Evolutionary conservation across 2,797 vertebrate genomes (phyloP), one percentile per base, ranked within the genome.

Genomic region (Crypturellus tataupa): DNA sequence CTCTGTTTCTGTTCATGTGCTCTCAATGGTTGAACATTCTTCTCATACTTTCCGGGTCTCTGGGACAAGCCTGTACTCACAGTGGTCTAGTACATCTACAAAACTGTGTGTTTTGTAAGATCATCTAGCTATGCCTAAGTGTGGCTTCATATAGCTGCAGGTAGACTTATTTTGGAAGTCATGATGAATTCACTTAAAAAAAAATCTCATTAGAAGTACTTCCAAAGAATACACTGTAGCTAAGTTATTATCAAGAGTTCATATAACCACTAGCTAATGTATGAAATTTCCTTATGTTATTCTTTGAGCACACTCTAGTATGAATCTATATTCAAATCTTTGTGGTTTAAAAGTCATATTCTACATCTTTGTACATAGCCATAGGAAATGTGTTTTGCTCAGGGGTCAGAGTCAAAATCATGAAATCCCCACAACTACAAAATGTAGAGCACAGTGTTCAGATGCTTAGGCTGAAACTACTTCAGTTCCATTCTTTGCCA

Each of bases 1-100:
- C 75, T 88, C 44, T 65, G 69, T 83, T 90, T 3, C 51, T 63
- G 69, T 37, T 86, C 46, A 42, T 69, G 46, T 87, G 76, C 85
- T 68, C 80, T 93, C 80, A 72, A 20, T 46, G 90, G 70, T 19
- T 87, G 89, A 94, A 83, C 97, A 96, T 97, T 97, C 95, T 95
- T 96, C 79, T 96, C 96, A 56, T 97, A 77, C 90, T 97, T 97
- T 15, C 19, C 2, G 1, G 6, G 58, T 88, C 58, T 93, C 80
- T 46, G 16, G 90, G 90, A 85, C 97, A 97, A 97, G 97, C 89
- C 95, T 96, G 73, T 96, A 94, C 97, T 42, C 23, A 21, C 49
- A 25, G 49, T 25, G 49, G 49, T 51, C 49, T 25, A 51, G 24
- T 25, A 25, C 23, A 24, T 51, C 49, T 51, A 25, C 49, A 25